phyloP scores from a whole-genome alignment of 2,888 invertebrate species.

The Stratiomys singularior region DNA sequence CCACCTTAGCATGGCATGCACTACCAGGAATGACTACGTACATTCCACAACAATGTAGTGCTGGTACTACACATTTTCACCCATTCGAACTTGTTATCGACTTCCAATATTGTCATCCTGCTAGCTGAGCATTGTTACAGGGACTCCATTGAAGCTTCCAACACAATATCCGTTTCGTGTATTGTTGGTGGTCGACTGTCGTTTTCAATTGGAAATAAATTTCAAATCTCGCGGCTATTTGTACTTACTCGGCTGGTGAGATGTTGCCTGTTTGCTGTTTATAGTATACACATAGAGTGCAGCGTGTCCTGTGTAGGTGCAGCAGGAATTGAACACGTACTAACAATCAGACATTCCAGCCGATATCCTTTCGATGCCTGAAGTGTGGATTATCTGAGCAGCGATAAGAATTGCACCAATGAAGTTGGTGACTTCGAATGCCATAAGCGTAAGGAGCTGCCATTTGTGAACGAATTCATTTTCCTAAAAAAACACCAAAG shows the following conservation, averaged over 20 bases:
- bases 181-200: conserved; percentile 11
- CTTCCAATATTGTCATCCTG: conserved; percentile 5
- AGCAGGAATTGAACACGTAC: not conserved
- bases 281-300: too few species aligned
- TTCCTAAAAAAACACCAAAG: too few species aligned
- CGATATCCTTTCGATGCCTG: conserved; percentile 6
- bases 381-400: too few species aligned
- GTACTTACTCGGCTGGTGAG: not conserved
- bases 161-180: conserved; percentile 20
- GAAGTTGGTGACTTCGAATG: too few species aligned
- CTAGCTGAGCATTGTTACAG: not conserved
- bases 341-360: conserved; percentile 19
- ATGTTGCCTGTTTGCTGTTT: too few species aligned
- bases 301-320: too few species aligned
- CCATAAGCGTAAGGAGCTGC: too few species aligned
- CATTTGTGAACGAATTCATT: too few species aligned
- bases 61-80: not conserved
- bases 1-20: not conserved
- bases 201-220: conserved; percentile 26
- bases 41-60: not conserved
- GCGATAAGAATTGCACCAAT: too few species aligned
- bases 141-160: not conserved
- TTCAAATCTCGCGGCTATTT: conserved; percentile 32
- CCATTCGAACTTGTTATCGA: conserved; percentile 27
- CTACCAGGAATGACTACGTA: not conserved